These are phyloP conservation scores for Orchesella cincta DNA, from an alignment of 1,140 invertebrate genomes.

Conservation along the genomic window DNA sequence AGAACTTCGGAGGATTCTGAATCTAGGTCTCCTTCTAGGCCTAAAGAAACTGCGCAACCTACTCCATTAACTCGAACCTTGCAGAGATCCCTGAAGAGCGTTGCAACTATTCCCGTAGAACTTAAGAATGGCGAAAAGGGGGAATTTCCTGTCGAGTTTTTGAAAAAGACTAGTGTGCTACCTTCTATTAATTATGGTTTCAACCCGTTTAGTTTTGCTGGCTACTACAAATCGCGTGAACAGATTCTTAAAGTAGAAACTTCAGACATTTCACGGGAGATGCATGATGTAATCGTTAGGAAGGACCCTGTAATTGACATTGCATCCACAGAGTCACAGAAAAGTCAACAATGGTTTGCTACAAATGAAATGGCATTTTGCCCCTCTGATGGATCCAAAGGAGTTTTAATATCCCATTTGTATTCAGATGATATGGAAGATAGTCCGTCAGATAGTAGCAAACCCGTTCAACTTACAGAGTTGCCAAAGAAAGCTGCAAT, in stretches of 20 bases:
- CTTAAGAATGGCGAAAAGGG: constrained; percentile 25
- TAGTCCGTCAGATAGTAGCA: constrained; percentile 13
- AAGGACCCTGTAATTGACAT: not conserved
- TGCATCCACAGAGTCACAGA: not conserved
- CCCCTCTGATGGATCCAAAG: constrained; percentile 42
- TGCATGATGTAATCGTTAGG: constrained; percentile 44
- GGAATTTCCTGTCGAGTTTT: constrained; percentile 43
- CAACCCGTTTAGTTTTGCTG: constrained; percentile 40
- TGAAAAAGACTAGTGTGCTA: constrained; percentile 43
- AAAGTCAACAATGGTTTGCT: constrained; percentile 44
- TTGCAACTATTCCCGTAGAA: not conserved
- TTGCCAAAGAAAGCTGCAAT: not conserved
- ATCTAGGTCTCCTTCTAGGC: not conserved
- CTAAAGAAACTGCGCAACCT: not conserved
- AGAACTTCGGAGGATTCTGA: constrained; percentile 1
- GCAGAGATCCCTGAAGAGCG: not conserved
- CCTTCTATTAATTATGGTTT: constrained; percentile 46
- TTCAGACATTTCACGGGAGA: constrained; percentile 41
- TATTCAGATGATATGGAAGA: constrained; percentile 49
- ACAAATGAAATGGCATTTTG: constrained; percentile 36
- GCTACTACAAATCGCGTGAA: constrained; percentile 48
- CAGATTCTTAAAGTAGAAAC: constrained; percentile 45
- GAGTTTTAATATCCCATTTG: constrained; percentile 48
- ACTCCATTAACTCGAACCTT: not conserved
- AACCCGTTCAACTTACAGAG: not conserved